Base-by-base conservation (phyloP, 2,888 invertebrate species). In the Mechanitis messenoides region DNA sequence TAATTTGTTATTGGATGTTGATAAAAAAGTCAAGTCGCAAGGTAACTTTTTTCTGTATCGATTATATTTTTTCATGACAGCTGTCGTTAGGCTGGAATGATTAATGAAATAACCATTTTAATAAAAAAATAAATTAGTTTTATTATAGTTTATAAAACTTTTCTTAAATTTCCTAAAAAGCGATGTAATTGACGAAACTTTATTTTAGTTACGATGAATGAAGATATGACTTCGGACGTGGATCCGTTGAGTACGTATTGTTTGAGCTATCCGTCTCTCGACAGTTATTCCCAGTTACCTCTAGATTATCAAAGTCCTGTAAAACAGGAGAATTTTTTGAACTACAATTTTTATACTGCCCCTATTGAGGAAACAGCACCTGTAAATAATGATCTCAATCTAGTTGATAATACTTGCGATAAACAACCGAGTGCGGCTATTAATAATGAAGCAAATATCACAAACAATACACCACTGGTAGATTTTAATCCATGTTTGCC, bases 171-270 rank as follows among this genome's bases (percentile, higher is more conserved):
- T 53, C 9, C 31, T n/a, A 45, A 20, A 33, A 45, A 5, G 45
- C 33, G 20, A 20, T 45, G 5, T 33, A 53, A 60, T 58, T 55
- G 55, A 55, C 33, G 45, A 53, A 57, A 54, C 57, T 33, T 54
- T 12, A 55, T 59, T 58, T 50, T 33, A 67, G 47, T 35, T 60
- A 77, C 69, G 65, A 84, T 81, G 81, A 80, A 77, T 45, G 60
- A 65, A 45, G 72, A 74, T 31, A 63, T 74, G 42, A 63, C 69
- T 3, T 66, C 77, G 50, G 85, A 86, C 3, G 57, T 84, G 1
- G 87, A 87, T 46, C 87, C 87, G 0, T 68, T 87, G 2, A 81
- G 80, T 59, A 74, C 72, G 0, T 85, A 81, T 5, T 80, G 79
- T 6, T 80, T 78, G 66, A 69, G 74, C 0, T 50, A 68, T 0